Conservation (phyloP, 2,888 invertebrate genomes). For the Pasiphila rectangulata region DNA sequence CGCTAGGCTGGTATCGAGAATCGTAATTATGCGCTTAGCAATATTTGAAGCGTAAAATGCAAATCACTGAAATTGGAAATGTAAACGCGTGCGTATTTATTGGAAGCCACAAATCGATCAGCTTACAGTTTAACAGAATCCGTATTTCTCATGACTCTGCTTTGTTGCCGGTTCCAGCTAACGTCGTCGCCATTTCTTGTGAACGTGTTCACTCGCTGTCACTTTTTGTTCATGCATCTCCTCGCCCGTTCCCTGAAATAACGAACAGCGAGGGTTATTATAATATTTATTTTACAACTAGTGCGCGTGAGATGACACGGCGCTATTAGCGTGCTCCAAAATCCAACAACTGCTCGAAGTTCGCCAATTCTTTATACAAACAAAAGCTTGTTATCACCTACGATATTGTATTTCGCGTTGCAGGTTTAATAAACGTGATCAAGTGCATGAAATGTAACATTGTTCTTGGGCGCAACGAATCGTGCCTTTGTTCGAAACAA, state of each 20-base stretch:
- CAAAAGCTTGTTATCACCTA: conserved; percentile 16
- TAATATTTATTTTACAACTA: conserved; percentile 23
- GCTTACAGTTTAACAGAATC: conserved; percentile 53
- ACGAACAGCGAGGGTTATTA: conserved; percentile 20
- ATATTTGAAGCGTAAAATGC: background rate
- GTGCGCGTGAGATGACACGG: conserved; percentile 23
- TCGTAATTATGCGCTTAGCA: background rate
- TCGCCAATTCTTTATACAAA: conserved; percentile 23
- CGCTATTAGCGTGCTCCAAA: conserved; percentile 21
- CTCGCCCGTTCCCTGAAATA: conserved; percentile 32
- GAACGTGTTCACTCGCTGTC: conserved; percentile 36
- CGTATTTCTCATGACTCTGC: conserved; percentile 44
- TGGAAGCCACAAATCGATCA: conserved; percentile 43
- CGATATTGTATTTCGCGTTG: conserved; percentile 9
- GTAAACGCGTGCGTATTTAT: conserved; percentile 26
- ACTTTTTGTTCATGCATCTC: conserved; percentile 35
- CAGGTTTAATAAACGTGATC: conserved; percentile 26
- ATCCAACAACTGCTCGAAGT: conserved; percentile 22
- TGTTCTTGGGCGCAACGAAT: conserved; percentile 21
- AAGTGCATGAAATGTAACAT: conserved; percentile 18
- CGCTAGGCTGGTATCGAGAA: background rate
- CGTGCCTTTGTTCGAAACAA: conserved; percentile 26
- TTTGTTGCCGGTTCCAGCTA: conserved; percentile 45
- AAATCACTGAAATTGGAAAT: conserved; percentile 11
- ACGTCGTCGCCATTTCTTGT: conserved; percentile 36